phyloP scores from a whole-genome alignment of 1,140 invertebrate species.

The Aporrectodea caliginosa region DNA sequence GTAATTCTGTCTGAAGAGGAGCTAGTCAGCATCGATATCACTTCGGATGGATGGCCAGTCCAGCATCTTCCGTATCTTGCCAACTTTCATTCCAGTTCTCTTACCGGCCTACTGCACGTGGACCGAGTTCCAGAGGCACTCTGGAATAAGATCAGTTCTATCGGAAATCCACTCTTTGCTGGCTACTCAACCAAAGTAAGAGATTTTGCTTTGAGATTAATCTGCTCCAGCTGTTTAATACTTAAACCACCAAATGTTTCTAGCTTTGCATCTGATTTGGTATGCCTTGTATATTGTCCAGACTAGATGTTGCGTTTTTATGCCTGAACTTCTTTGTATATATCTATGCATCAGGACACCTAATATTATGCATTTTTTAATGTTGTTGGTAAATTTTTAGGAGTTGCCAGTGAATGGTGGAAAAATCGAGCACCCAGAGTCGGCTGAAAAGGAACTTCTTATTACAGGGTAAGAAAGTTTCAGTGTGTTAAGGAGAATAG shows the following conservation, averaged over 20 bases:
- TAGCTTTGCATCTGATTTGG: no score
- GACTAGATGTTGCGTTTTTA: no score
- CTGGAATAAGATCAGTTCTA: slow-evolving; percentile 15
- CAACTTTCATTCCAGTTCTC: slow-evolving; percentile 9
- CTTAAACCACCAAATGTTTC: no score
- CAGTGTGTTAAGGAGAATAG: no score
- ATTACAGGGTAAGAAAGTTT: slow-evolving; percentile 10
- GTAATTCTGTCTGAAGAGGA: slow-evolving; percentile 90
- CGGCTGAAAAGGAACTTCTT: slow-evolving; percentile 5
- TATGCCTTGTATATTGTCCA: no score
- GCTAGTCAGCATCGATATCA: slow-evolving; percentile 81
- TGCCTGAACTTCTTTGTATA: no score
- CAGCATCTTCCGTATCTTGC: slow-evolving; percentile 78
- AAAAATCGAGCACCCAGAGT: neutral
- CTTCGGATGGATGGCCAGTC: slow-evolving; percentile 70
- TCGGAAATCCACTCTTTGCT: neutral
- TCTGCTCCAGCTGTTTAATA: no score
- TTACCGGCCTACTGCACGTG: slow-evolving; percentile 62
- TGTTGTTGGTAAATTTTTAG: no score
- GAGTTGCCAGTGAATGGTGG: neutral
- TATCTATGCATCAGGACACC: no score
- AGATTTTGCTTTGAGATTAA: no score
- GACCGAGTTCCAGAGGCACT: slow-evolving; percentile 60
- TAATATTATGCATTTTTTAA: no score
- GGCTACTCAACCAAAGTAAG: neutral